A percentile compares a stretch with the other conserved stretches of the same genome.
These are phyloP conservation scores for Cydia amplana DNA, from an alignment of 1,140 invertebrate species.

Conservation along the genomic window DNA sequence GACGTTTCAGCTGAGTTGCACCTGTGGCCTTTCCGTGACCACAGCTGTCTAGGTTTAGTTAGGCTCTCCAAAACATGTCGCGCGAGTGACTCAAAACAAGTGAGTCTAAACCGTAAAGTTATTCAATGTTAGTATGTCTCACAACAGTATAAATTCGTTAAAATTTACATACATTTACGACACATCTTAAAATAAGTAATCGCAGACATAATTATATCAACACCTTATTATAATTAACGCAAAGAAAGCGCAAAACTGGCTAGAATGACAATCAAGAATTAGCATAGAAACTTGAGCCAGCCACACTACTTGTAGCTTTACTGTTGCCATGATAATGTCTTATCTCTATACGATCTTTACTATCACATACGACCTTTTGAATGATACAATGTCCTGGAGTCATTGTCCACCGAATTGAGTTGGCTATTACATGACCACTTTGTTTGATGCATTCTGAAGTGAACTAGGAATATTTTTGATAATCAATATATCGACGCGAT, in stretches of 20 bases:
- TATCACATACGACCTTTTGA: not conserved
- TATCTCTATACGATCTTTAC: not conserved
- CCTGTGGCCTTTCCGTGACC: no score
- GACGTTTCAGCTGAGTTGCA: no score
- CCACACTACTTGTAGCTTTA: not conserved
- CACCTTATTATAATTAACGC: not conserved
- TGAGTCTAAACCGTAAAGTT: no score
- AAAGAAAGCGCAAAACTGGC: not conserved
- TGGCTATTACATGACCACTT: constrained; percentile 5
- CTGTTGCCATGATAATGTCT: not conserved
- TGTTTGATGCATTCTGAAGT: not conserved
- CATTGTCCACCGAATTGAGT: constrained; percentile 5
- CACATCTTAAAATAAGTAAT: not conserved
- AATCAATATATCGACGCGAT: no score
- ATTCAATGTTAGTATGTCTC: no score
- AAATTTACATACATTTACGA: no score
- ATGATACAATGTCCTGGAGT: not conserved
- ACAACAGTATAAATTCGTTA: no score
- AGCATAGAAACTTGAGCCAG: not conserved
- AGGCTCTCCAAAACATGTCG: no score
- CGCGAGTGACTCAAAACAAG: no score
- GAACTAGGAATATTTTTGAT: no score
- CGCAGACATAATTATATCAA: not conserved
- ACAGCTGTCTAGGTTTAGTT: no score
- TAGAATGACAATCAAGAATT: not conserved